A percentile compares a stretch with the other conserved stretches of the same genome.
phyloP scores from a whole-genome alignment of 2,113 vertebrate genomes.

The Podiceps cristatus region DNA sequence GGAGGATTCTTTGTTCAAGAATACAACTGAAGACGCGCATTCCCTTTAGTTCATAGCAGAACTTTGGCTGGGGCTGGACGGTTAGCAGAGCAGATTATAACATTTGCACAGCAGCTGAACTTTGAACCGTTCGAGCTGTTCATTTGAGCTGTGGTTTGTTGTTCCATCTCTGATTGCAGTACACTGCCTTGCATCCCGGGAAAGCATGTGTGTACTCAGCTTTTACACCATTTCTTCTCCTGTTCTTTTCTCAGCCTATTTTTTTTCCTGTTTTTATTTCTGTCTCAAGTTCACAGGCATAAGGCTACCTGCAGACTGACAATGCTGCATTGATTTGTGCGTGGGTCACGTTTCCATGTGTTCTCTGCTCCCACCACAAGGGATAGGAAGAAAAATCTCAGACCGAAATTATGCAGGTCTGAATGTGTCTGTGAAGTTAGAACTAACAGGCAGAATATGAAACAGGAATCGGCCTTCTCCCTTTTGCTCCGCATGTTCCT shows the following conservation, averaged over 20 bases:
- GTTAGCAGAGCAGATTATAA: not conserved
- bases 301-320: not conserved
- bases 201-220: not conserved
- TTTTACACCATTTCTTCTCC: not conserved
- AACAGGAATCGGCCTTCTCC: not conserved
- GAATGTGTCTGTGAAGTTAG: not conserved
- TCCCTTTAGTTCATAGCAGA: not conserved
- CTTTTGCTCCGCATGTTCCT: not conserved
- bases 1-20: not conserved
- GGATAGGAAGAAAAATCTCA: not conserved
- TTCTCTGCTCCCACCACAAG: not conserved
- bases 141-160: not conserved
- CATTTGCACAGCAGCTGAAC: slow-evolving; percentile 51
- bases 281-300: not conserved
- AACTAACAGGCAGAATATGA: not conserved
- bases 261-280: not conserved
- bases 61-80: not conserved
- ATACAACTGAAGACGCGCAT: not conserved
- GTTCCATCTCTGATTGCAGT: not conserved
- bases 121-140: slow-evolving; percentile 45
- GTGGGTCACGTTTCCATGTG: not conserved
- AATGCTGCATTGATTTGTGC: not conserved
- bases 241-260: not conserved
- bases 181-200: not conserved
- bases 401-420: not conserved